Conservation (phyloP, 1,140 invertebrate genomes). For the Trichogramma pretiosum region DNA sequence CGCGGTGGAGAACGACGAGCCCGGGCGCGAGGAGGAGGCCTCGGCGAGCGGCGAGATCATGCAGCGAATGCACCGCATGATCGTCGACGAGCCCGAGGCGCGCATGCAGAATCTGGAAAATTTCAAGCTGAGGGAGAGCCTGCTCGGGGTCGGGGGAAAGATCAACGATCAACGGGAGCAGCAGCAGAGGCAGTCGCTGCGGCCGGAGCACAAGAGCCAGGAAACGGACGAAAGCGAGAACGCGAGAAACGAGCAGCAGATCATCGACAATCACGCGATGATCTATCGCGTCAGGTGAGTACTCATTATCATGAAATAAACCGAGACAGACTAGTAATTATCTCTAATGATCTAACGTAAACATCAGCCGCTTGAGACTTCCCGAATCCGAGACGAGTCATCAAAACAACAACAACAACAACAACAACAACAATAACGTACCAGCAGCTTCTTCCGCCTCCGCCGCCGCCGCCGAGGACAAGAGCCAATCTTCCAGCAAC, state of each 20-base stretch:
- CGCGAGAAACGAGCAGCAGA: slow-evolving; percentile 22
- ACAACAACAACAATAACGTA: too few species aligned
- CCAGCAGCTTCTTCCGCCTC: too few species aligned
- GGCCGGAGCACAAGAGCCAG: too few species aligned
- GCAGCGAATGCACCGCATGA: slow-evolving; percentile 3
- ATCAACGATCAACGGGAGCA: too few species aligned
- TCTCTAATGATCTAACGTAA: too few species aligned
- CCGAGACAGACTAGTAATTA: not conserved
- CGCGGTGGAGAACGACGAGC: not conserved
- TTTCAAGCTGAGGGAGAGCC: slow-evolving; percentile 21
- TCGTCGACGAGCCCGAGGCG: slow-evolving; percentile 20
- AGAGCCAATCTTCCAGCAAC: not conserved
- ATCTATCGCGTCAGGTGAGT: slow-evolving; percentile 33
- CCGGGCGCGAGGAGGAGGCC: not conserved
- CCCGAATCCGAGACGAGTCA: not conserved
- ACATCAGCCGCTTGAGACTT: too few species aligned
- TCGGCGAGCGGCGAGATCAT: not conserved
- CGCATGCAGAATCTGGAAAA: slow-evolving; percentile 32
- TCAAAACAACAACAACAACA: too few species aligned
- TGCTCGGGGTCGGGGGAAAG: not conserved
- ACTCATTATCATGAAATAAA: too few species aligned
- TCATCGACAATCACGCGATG: slow-evolving; percentile 36
- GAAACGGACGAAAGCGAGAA: not conserved
- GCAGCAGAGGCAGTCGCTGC: too few species aligned
- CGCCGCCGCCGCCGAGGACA: too few species aligned